These are phyloP conservation scores for Pseudopipra pipra DNA, from an alignment of 2,113 vertebrate genomes.

Conservation along the genomic window DNA sequence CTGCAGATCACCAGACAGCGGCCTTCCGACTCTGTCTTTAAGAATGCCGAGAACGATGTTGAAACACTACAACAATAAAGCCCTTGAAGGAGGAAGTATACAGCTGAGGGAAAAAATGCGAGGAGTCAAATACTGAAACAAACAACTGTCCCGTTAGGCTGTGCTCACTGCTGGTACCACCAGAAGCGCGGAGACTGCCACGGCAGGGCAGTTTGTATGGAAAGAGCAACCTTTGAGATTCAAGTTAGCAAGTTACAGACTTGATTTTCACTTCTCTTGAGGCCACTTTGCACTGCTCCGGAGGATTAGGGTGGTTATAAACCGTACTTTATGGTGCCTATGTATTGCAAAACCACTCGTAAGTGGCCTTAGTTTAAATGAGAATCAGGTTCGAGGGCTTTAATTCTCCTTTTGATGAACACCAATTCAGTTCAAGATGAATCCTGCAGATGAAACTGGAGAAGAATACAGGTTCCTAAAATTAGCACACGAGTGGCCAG, in stretches of 20 bases:
- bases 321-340: not conserved
- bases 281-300: not conserved
- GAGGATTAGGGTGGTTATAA: not conserved
- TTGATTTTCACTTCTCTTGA: slow-evolving; percentile 23
- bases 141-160: not conserved
- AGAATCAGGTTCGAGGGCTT: not conserved
- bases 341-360: not conserved
- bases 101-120: slow-evolving; percentile 19
- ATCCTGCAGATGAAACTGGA: not conserved
- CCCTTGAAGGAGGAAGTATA: slow-evolving; percentile 29
- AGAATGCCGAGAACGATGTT: slow-evolving; percentile 66
- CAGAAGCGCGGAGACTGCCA: not conserved
- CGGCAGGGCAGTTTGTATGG: not conserved
- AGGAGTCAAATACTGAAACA: not conserved
- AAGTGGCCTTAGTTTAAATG: not conserved
- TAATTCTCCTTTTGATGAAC: slow-evolving; percentile 17
- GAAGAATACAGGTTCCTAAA: slow-evolving; percentile 16
- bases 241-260: not conserved
- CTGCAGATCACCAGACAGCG: not conserved
- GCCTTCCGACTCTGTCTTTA: slow-evolving; percentile 68
- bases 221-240: not conserved
- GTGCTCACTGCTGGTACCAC: slow-evolving; percentile 6
- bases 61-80: slow-evolving; percentile 46
- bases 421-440: slow-evolving; percentile 1
- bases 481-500: slow-evolving; percentile 1